These are phyloP conservation scores for Oreortyx pictus DNA, from an alignment of 2,797 vertebrate genomes.

Conservation along the genomic window DNA sequence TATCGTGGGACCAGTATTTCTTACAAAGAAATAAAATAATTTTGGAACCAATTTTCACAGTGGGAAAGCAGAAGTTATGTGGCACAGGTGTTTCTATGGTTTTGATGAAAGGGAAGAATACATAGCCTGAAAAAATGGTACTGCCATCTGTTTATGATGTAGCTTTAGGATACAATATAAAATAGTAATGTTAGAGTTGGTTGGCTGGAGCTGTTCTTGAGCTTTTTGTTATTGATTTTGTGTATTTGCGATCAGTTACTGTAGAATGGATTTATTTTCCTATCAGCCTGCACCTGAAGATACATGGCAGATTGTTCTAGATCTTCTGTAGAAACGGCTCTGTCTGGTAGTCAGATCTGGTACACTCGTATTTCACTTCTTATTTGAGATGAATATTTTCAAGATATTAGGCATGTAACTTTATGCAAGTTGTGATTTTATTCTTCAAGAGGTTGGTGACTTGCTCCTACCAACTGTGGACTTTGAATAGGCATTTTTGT, in stretches of 20 bases:
- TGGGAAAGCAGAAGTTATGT: background rate
- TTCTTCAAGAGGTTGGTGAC: background rate
- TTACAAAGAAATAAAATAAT: background rate
- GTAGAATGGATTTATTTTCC: background rate
- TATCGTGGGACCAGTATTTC: background rate
- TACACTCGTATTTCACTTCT: background rate
- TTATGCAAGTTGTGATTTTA: background rate
- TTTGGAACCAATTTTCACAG: background rate
- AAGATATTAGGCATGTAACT: background rate
- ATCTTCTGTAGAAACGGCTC: background rate
- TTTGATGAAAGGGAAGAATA: background rate
- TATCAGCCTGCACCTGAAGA: background rate
- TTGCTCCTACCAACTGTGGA: fast-evolving
- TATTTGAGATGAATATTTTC: background rate
- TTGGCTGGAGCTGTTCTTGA: too few relatives aligned
- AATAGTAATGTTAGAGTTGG: too few relatives aligned
- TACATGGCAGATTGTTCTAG: background rate
- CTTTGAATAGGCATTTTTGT: background rate
- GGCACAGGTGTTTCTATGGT: background rate
- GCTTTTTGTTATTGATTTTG: background rate
- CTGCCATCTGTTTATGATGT: background rate
- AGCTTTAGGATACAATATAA: too few relatives aligned
- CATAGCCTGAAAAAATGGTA: background rate
- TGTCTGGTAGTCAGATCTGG: background rate
- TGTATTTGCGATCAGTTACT: background rate